Conservation (phyloP, 2,888 invertebrate genomes). For the Margaritifera margaritifera region DNA sequence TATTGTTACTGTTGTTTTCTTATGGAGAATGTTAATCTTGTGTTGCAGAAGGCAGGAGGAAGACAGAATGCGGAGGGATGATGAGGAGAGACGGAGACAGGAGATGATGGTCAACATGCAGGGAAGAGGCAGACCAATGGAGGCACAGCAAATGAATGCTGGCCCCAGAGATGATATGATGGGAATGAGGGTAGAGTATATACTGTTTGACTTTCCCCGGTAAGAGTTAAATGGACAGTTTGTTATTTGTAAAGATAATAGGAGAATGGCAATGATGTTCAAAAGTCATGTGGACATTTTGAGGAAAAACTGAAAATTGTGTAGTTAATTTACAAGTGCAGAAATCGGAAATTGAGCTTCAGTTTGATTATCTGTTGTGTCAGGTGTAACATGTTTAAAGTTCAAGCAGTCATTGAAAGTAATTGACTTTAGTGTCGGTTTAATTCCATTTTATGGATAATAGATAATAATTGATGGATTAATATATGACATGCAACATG, state of each 20-base stretch:
- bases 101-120: slow-evolving; percentile 48
- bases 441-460: too few relatives aligned
- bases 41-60: slow-evolving; percentile 43
- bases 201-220: slow-evolving; percentile 24
- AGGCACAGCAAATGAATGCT: neutral
- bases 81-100: slow-evolving; percentile 29
- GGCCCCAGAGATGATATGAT: slow-evolving; percentile 14
- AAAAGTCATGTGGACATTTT: too few relatives aligned
- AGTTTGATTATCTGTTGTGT: slow-evolving; percentile 5
- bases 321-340: too few relatives aligned
- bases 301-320: too few relatives aligned
- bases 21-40: neutral
- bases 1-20: neutral
- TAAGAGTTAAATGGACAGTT: slow-evolving; percentile 18
- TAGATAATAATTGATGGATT: too few relatives aligned
- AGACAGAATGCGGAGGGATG: slow-evolving; percentile 27
- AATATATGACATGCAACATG: too few relatives aligned
- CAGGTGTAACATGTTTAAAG: neutral
- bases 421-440: too few relatives aligned
- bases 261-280: slow-evolving; percentile 6
- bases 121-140: slow-evolving; percentile 12
- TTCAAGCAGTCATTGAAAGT: neutral
- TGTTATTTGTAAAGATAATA: neutral
- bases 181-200: slow-evolving; percentile 9
- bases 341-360: neutral